A percentile compares a stretch with the other conserved stretches of the same genome.
These are phyloP conservation scores for Cecropterus lyciades DNA, from an alignment of 1,140 invertebrate species.

Conservation along the genomic window DNA sequence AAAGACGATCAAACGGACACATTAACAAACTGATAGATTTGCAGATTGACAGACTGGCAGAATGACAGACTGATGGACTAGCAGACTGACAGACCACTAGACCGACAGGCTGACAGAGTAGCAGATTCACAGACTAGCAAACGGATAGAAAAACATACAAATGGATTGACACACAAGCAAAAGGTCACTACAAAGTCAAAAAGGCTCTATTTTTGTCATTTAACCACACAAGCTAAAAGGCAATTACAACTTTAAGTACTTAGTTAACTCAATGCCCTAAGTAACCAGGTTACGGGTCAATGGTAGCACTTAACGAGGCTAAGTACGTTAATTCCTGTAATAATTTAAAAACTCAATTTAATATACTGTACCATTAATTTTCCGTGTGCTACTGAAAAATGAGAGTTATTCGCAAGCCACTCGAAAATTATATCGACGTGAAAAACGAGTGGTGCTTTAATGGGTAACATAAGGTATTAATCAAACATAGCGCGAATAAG, in stretches of 20 bases:
- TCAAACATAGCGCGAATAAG: neutral
- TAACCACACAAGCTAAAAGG: no score
- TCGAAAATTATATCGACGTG: constrained; percentile 26
- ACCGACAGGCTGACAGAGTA: no score
- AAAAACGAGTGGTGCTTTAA: constrained; percentile 25
- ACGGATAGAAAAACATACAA: no score
- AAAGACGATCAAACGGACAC: no score
- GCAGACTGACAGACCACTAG: no score
- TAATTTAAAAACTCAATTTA: constrained; percentile 15
- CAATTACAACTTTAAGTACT: neutral
- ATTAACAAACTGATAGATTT: no score
- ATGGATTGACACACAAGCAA: no score
- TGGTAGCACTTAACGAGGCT: constrained; percentile 5
- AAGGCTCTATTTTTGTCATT: no score
- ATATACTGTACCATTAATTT: constrained; percentile 26
- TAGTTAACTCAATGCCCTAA: neutral
- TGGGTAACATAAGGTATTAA: neutral
- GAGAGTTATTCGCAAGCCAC: constrained; percentile 14
- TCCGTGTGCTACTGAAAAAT: constrained; percentile 20
- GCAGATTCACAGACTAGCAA: no score
- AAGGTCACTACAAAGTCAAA: no score
- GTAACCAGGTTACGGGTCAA: constrained; percentile 10
- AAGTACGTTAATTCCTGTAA: constrained; percentile 4
- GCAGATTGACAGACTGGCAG: no score
- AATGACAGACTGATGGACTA: no score